Base-by-base conservation (phyloP, 1,140 invertebrate genomes). In the Planococcus citri region DNA sequence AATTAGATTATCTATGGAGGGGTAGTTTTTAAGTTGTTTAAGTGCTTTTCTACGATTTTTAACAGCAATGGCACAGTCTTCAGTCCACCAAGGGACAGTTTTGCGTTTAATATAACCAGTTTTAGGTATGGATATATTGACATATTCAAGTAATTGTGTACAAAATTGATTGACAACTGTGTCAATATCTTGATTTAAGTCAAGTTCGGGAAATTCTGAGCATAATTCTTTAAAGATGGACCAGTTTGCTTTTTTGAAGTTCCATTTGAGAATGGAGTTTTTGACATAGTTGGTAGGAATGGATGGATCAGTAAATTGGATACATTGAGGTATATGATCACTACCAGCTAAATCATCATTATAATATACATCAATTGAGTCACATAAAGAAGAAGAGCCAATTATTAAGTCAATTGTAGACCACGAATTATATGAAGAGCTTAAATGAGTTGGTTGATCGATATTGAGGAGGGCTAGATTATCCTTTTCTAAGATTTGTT, bases 401-500 rank as follows among this genome's bases (percentile, higher is more conserved):
- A 69, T 41, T 69, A 25, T 41, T 27, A 57, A 24, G 37, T 69
- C 68, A 24, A 69, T 57, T 24, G 68, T 41, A 20, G 68, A 69
- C 38, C 51, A 57, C 27, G 22, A 27, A 22, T 69, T 69, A 41
- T 69, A 57, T 25, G 22, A 51, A 25, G 41, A 37, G 12, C 24
- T 51, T 8, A 51, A 41, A 27, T 69, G 27, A 69, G 38, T 57
- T 17, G 14, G n/a, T n/a, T n/a, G n/a, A n/a, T n/a, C n/a, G n/a
- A n/a, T n/a, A n/a, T n/a, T n/a, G n/a, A n/a, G n/a, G 27, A 51
- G 27, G 21, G 51, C 37, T 22, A 51, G 8, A 38, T 70, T 68
- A 27, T 71, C 37, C 33, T 58, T 61, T 27, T 69, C 69, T 22
- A 73, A 37, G 24, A 69, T 21, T 57, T 70, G 57, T 51, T 72